Conservation (phyloP, 1,140 invertebrate genomes). For the Ectropis grisescens region DNA sequence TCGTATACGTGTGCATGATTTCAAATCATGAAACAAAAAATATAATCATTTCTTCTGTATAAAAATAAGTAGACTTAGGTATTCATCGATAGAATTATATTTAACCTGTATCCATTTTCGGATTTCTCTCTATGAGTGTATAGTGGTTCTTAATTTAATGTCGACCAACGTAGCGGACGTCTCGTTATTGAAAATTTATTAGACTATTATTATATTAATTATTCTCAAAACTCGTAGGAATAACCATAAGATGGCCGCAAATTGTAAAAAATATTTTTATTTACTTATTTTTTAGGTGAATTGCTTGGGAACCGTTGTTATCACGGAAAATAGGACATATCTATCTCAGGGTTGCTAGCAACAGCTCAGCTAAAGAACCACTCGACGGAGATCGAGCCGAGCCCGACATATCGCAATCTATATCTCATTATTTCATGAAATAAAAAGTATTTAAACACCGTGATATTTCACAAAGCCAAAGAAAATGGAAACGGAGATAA, state of each 20-base stretch:
- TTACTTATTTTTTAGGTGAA: conserved; percentile 61
- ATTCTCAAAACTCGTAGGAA: conserved; percentile 55
- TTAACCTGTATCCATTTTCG: conserved; percentile 67
- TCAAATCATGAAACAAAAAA: conserved; percentile 53
- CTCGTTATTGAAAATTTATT: conserved; percentile 67
- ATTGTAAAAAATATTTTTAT: conserved; percentile 66
- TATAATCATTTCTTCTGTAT: conserved; percentile 55
- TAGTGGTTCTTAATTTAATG: conserved; percentile 67
- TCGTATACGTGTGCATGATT: conserved; percentile 63
- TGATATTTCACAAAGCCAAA: conserved; percentile 67
- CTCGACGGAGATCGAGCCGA: too few relatives aligned
- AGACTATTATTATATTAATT: conserved; percentile 65
- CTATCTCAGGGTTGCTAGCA: conserved; percentile 42
- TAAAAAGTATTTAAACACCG: too few relatives aligned
- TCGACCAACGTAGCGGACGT: conserved; percentile 67
- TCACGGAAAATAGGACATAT: conserved; percentile 58
- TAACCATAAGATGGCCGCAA: conserved; percentile 65
- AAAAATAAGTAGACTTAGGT: conserved; percentile 59
- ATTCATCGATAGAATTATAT: conserved; percentile 67
- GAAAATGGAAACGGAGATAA: conserved; percentile 45
- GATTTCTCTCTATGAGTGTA: conserved; percentile 68
- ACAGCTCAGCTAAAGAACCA: too few relatives aligned
- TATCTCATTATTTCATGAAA: conserved; percentile 33
- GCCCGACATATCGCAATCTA: conserved; percentile 54
- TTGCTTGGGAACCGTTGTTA: conserved; percentile 44